Evolutionary conservation across 2,797 vertebrate genomes (phyloP).

Genomic region (Pangasius krempfi): DNA sequence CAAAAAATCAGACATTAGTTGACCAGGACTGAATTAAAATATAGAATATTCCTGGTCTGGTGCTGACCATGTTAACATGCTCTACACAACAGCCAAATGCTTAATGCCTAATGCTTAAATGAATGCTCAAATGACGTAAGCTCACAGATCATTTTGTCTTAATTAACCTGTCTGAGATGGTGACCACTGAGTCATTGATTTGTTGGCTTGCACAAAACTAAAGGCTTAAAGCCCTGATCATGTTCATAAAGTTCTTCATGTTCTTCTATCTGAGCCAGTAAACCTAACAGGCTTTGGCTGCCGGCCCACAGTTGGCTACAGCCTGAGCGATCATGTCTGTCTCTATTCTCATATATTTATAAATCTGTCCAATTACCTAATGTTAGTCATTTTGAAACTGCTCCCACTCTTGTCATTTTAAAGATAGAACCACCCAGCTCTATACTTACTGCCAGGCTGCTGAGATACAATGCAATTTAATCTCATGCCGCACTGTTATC

Average conservation of each 20-base stretch:
- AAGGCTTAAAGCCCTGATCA: neutral
- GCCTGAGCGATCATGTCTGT: constrained; percentile 16
- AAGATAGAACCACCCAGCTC: constrained; percentile 22
- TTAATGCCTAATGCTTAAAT: no score
- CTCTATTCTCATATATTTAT: constrained; percentile 12
- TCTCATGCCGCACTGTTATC: neutral
- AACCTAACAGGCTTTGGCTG: constrained; percentile 24
- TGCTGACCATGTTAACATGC: neutral
- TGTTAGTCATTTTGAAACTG: constrained; percentile 36
- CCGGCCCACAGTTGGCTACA: constrained; percentile 27
- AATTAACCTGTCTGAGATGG: constrained; percentile 8
- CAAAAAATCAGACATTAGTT: neutral
- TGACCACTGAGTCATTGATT: constrained; percentile 17
- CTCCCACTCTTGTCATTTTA: constrained; percentile 31
- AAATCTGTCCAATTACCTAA: constrained; percentile 38
- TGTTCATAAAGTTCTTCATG: neutral
- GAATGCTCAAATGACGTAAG: neutral
- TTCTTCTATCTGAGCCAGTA: neutral
- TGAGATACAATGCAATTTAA: constrained; percentile 10
- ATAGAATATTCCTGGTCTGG: neutral
- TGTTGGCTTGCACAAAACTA: constrained; percentile 8
- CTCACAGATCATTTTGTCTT: neutral
- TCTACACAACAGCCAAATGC: neutral
- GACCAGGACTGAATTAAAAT: neutral
- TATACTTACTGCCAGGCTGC: constrained; percentile 4